phyloP scores from a whole-genome alignment of 1,140 invertebrate species.

The Bombus breviceps region DNA sequence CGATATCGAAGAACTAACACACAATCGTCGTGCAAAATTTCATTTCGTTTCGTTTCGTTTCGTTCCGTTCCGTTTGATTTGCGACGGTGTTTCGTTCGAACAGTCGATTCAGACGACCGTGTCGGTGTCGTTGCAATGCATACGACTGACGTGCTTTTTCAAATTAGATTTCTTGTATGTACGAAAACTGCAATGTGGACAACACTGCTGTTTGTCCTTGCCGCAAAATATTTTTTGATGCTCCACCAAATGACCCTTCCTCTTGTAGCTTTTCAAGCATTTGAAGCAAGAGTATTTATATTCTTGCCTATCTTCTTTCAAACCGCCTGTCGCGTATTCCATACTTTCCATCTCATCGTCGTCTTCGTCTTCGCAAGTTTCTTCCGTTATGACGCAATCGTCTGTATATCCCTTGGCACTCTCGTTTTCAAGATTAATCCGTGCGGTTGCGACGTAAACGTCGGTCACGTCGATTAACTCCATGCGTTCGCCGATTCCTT shows the following conservation, averaged over 20 bases:
- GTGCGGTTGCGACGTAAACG: background rate
- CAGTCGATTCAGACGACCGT: rapidly evolving
- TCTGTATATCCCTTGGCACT: background rate
- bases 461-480: background rate
- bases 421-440: background rate
- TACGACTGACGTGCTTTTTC: slow-evolving; percentile 10
- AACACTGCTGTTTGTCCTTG: slow-evolving; percentile 12
- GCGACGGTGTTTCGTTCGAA: background rate
- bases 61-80: background rate
- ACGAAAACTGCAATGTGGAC: slow-evolving; percentile 2
- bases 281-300: background rate
- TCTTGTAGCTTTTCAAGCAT: slow-evolving; percentile 6
- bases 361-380: background rate
- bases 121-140: background rate
- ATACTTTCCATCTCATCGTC: too few species aligned
- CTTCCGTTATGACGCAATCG: background rate
- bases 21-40: background rate
- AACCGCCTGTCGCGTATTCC: background rate
- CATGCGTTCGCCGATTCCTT: background rate
- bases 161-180: slow-evolving; percentile 12
- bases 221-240: slow-evolving; percentile 20
- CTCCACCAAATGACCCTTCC: slow-evolving; percentile 4
- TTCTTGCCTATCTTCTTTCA: background rate
- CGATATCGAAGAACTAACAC: background rate
- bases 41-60: background rate